These are phyloP conservation scores for Cancer borealis DNA, from an alignment of 2,888 invertebrate genomes.

Conservation along the genomic window DNA sequence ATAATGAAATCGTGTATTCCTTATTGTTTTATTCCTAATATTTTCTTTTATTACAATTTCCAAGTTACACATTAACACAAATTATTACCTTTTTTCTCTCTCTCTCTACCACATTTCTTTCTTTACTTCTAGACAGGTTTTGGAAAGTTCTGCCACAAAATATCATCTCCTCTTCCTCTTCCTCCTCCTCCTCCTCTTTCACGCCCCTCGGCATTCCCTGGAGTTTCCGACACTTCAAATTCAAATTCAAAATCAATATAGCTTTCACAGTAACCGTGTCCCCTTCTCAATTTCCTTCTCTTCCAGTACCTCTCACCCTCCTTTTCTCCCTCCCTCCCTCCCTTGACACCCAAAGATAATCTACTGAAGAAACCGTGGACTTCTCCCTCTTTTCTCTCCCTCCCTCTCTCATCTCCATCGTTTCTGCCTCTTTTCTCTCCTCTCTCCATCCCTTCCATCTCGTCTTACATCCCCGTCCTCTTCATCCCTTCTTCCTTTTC, in stretches of 20 bases:
- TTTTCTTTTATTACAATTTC: neutral
- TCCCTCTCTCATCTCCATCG: neutral
- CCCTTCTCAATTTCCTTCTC: neutral
- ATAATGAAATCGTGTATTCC: neutral
- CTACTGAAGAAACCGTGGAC: constrained; percentile 1
- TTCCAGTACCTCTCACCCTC: neutral
- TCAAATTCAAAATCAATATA: constrained; percentile 37
- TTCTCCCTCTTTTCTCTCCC: neutral
- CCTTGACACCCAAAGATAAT: constrained; percentile 20
- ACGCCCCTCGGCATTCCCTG: constrained; percentile 5
- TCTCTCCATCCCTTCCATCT: neutral
- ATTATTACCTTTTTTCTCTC: neutral
- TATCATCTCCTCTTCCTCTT: neutral
- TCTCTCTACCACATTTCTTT: neutral
- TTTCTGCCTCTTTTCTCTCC: neutral
- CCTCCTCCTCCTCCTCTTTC: constrained; percentile 8
- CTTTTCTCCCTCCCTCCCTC: neutral
- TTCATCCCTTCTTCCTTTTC: neutral
- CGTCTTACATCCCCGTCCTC: neutral
- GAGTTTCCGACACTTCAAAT: constrained; percentile 9
- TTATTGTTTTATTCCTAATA: neutral
- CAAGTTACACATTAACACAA: neutral
- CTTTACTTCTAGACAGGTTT: neutral
- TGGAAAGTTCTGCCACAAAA: neutral
- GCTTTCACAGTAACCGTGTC: constrained; percentile 10